Base-by-base conservation (phyloP, 1,140 invertebrate genomes). In the Drosophila baimaii region DNA sequence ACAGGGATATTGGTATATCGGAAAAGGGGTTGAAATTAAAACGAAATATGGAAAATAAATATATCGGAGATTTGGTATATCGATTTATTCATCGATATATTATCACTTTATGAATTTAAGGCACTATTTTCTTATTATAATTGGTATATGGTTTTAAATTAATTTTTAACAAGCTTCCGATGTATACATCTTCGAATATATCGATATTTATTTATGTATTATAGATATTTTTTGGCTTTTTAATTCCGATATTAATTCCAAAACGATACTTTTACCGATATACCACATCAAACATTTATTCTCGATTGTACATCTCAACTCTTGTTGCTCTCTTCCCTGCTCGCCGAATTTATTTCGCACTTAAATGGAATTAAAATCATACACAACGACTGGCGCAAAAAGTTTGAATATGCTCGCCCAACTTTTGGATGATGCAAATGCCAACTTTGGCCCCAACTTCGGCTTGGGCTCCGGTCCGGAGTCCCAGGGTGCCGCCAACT, bases 301-400 rank as follows among this genome's bases (percentile, higher is more conserved):
- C 19, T 35, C 51, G 13, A 54, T 23, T 23, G 6, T 54, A 12
- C 17, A 52, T 33, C 12, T 15, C 29, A 33, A 52, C 51, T 23
- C 31, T 54, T 54, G 19, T 54, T 37, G 31, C 33, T 35, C 51
- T 35, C 35, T 43, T 52, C 5, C 31, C 51, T 31, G 19, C 51
- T 35, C 31, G 7, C 49, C 46, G 27, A 49, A 31, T 47, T 49
- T 46, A 31, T 58, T 58, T 77, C 79, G 83, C 76, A 72, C 72
- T 86, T 83, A 89, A 88, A 88, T 84, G 84, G 84, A 88, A 88
- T 88, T 88, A 89, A 88, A 88, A 84, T 80, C 79, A 81, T 71
- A 69, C 79, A 79, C 63, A 73, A 62, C 44, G 39, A 51, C 41
- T 66, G 65, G 43, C 61, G 52, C 54, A 73, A 79, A 85, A 90